A percentile compares a stretch with the other conserved stretches of the same genome.
phyloP scores from a whole-genome alignment of 2,113 vertebrate genomes.

The Struthidea cinerea region DNA sequence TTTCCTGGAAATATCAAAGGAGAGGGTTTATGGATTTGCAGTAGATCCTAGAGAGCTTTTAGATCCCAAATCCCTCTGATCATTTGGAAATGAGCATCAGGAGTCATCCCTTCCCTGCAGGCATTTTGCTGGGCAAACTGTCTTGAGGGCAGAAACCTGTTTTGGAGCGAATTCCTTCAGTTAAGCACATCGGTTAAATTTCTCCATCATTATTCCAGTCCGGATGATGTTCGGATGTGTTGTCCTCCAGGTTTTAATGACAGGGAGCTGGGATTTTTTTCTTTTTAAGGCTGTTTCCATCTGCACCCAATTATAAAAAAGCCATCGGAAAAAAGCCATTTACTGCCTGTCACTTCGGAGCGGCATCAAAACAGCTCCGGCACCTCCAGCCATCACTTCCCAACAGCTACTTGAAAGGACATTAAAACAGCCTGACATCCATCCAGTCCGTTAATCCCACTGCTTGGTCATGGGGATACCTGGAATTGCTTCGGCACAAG shows the following conservation, averaged over 20 bases:
- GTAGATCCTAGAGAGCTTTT: not conserved
- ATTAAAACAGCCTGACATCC: constrained; percentile 4
- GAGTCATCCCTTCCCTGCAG: not conserved
- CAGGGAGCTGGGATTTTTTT: not conserved
- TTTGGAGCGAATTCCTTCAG: not conserved
- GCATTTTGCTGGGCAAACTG: not conserved
- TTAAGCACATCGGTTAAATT: not conserved
- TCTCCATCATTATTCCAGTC: not conserved
- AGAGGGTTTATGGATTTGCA: not conserved
- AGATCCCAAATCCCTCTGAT: not conserved
- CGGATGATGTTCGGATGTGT: not conserved
- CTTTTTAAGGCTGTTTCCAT: not conserved
- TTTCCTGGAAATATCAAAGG: not conserved
- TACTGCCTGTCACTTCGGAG: not conserved
- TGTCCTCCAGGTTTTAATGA: constrained; percentile 8
- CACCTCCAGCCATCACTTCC: not conserved
- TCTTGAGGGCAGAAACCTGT: not conserved
- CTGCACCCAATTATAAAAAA: constrained; percentile 13
- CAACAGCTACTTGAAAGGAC: not conserved
- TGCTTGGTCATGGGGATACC: not conserved
- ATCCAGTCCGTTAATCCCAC: not conserved
- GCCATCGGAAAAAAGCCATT: constrained; percentile 26
- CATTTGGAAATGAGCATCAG: not conserved
- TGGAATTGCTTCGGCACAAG: not conserved
- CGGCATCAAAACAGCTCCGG: not conserved